Base-by-base conservation (phyloP, 2,888 invertebrate genomes). In the Metellina segmentata region DNA sequence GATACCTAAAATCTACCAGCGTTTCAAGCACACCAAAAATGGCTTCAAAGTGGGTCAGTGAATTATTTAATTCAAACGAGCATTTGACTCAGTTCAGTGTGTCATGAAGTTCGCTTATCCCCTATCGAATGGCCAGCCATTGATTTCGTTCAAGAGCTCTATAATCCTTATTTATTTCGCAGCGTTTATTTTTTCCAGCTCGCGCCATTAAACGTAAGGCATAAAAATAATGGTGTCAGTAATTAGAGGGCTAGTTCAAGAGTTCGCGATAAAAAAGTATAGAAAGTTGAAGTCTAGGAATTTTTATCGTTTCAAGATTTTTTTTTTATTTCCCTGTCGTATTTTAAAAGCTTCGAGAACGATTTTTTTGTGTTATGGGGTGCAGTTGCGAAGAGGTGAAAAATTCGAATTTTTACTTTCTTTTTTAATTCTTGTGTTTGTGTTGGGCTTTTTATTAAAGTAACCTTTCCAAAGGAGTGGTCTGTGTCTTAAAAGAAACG, bases 161-260 rank as follows among this genome's bases (percentile, higher is more conserved):
- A 86, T 90, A 86, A 86, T 90, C 90, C 81, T 90, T 90, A 90
- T 90, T 90, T 86, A 90, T 90, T 81, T 81, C 85, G 7, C 7
- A 34, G 16, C 16, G 79, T 53, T 53, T 78, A 48, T 82, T 81
- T 86, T 81, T 90, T 88, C 70, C 8, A 69, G 19, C 48, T 19
- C 6, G 9, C 34, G 4, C 53, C 79, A 74, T 75, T 86, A 86
- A 90, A 86, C 69, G 81, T 11, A 11, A 61, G 81, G 52, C 79
- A 77, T 81, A 86, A 86, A 90, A 86, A 90, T 90, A 90, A 90
- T 90, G 86, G 86, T 86, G 90, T 90, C 86, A 81, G 90, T 90
- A 90, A 90, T 90, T 90, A 90, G 81, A 61, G 49, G 48, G 52
- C 19, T 75, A 53, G 90, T 86, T 86, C 86, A 77, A 81, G 75